A percentile compares a stretch with the other conserved stretches of the same genome.
These are phyloP conservation scores for Polymixis lichenea DNA, from an alignment of 2,888 invertebrate species.

Conservation along the genomic window DNA sequence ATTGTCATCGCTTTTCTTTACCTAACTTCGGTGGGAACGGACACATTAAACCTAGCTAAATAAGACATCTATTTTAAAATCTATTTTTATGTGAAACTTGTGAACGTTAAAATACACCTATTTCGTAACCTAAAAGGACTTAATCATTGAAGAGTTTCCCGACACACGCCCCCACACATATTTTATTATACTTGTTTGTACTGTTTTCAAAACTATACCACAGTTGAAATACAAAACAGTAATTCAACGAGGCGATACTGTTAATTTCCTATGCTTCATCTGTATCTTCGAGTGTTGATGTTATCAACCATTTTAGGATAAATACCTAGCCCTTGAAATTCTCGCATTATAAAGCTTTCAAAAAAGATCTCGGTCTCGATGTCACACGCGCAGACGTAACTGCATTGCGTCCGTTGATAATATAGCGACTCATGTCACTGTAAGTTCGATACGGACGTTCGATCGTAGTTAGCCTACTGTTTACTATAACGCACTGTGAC, in stretches of 20 bases:
- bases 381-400: not conserved
- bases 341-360: not conserved
- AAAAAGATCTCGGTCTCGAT: not conserved
- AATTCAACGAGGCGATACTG: not conserved
- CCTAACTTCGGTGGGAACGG: too few relatives aligned
- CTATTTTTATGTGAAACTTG: too few relatives aligned
- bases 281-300: not conserved
- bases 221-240: conserved; percentile 13
- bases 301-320: not conserved
- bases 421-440: not conserved
- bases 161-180: too few relatives aligned
- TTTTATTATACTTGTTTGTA: conserved; percentile 44
- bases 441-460: not conserved
- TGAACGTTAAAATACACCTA: too few relatives aligned
- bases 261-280: not conserved
- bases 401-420: too few relatives aligned
- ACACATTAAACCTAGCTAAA: too few relatives aligned
- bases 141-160: too few relatives aligned
- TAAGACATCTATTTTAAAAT: too few relatives aligned
- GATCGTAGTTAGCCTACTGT: conserved; percentile 11
- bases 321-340: not conserved
- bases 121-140: too few relatives aligned
- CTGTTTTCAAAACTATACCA: conserved; percentile 33
- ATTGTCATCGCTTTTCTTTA: too few relatives aligned
- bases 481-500: conserved; percentile 2